These are phyloP conservation scores for Thermophis baileyi DNA, from an alignment of 2,113 vertebrate species.

Conservation along the genomic window DNA sequence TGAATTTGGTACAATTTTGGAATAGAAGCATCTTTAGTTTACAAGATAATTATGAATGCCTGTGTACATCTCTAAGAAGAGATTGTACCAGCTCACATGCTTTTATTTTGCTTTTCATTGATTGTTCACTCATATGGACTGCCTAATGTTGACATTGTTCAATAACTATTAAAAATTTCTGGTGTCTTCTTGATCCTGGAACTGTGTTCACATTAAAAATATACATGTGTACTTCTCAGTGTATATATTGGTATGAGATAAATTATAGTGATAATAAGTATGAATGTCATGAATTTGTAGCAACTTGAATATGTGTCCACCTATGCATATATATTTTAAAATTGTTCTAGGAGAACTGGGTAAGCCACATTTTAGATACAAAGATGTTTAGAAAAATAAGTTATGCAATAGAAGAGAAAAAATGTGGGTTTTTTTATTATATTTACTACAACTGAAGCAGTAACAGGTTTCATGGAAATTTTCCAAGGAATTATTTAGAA, in stretches of 20 bases:
- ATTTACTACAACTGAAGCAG: not conserved
- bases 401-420: not conserved
- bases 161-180: not conserved
- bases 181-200: not conserved
- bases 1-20: not conserved
- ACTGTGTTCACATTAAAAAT: not conserved
- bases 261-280: not conserved
- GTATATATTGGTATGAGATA: not conserved
- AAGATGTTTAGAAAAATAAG: not conserved
- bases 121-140: not conserved
- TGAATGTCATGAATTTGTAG: not conserved
- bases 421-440: not conserved
- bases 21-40: not conserved
- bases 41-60: not conserved
- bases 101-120: not conserved
- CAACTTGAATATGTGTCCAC: not conserved
- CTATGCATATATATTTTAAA: not conserved
- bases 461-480: not conserved
- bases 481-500: not conserved
- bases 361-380: not conserved
- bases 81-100: not conserved
- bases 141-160: not conserved
- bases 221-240: not conserved
- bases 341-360: not conserved
- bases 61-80: not conserved